A percentile compares a stretch with the other conserved stretches of the same genome.
These are phyloP conservation scores for Agrilus planipennis DNA, from an alignment of 1,140 invertebrate species.

Conservation along the genomic window DNA sequence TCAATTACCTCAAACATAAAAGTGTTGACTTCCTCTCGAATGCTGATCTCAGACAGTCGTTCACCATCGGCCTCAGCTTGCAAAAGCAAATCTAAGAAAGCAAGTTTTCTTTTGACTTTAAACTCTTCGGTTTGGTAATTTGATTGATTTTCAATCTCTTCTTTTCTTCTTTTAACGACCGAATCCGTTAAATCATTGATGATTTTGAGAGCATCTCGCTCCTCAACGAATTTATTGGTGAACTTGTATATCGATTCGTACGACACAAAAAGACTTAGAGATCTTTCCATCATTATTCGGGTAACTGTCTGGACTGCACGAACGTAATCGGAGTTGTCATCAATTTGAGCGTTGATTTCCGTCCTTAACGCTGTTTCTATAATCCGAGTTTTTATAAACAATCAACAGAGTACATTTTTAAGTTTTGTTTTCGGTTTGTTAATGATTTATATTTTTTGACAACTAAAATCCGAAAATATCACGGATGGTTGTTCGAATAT, in stretches of 20 bases:
- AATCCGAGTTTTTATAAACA: conserved; percentile 1
- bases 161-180: conserved; percentile 22
- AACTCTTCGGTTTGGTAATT: background rate
- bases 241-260: conserved; percentile 12
- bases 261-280: conserved; percentile 29
- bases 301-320: conserved; percentile 48
- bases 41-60: conserved; percentile 47
- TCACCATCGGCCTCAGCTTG: conserved; percentile 44
- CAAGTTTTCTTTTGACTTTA: conserved; percentile 44
- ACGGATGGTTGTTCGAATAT: no score
- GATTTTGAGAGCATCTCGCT: conserved; percentile 43
- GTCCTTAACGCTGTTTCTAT: conserved; percentile 58
- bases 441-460: no score
- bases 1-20: conserved; percentile 77
- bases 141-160: conserved; percentile 19
- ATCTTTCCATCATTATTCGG: conserved; percentile 28
- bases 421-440: no score
- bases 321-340: conserved; percentile 60
- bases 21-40: conserved; percentile 74
- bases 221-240: conserved; percentile 13
- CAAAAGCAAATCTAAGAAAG: conserved; percentile 67
- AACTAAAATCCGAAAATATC: no score
- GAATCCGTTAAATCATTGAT: conserved; percentile 28
- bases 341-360: conserved; percentile 52
- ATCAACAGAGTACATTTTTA: no score